Base-by-base conservation (phyloP, 2,113 vertebrate genomes). In the Tetrax tetrax region DNA sequence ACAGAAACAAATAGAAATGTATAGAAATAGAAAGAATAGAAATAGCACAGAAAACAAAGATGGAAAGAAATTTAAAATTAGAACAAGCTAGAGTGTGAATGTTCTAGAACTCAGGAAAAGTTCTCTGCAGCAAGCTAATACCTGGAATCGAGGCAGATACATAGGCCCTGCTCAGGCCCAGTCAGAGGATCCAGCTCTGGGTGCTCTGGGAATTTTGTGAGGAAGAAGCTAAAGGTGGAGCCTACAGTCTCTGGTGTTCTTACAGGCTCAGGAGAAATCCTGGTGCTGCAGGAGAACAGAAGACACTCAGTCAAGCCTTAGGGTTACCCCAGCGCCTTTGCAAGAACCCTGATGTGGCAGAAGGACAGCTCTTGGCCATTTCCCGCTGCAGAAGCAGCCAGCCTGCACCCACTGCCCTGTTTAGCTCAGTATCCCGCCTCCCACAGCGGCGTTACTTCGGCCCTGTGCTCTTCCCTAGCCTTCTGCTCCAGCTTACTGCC, bases 221-320 rank as follows among this genome's bases (percentile, higher is more conserved):
- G 41, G n/a, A 92, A 70, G 43, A 35, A 21, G 33, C 37, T 83
- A 25, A 86, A 51, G n/a, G 4, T 48, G 35, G 14, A 88, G 27
- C 38, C n/a, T 48, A 59, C 23, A 78, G 47, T 31, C 21, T n/a
- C 27, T 25, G 47, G 16, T 51, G 37, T 53, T 90, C 59, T 70
- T 47, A 70, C 12, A 83, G 71, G 33, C 71, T 92, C 78, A 3
- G 4, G 38, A 79, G 33, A 85, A 87, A 79, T 61, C 50, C 54
- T 77, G 41, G 47, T 92, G 76, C 74, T 95, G 68, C 47, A 54
- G 47, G 35, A 88, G n/a, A 74, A 90, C 11, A 76, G 28, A 88
- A 8, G n/a, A 59, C 14, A n/a, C 11, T 43, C 5, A 3, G 56
- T 47, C 35, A 77, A 24, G 47, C 27, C 7, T 41, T 47, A 10